Evolutionary conservation across 2,888 invertebrate species (phyloP).

Genomic region (Leptothorax acervorum): DNA sequence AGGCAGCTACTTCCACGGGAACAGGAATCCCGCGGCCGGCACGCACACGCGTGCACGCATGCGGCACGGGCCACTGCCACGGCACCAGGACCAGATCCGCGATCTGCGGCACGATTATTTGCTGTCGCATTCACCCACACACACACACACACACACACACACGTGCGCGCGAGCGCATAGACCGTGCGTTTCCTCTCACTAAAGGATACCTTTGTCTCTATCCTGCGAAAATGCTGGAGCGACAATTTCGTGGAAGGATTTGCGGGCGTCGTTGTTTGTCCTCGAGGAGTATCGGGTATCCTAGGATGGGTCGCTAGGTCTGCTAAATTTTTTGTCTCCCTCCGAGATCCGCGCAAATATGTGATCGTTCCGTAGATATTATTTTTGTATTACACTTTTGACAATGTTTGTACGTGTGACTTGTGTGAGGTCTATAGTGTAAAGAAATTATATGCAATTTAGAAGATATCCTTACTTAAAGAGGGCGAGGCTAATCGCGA

Average conservation of each 20-base stretch:
- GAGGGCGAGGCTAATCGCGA: neutral
- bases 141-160: too few species aligned
- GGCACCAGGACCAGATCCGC: conserved; percentile 65
- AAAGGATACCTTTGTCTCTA: conserved; percentile 37
- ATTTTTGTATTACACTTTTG: neutral
- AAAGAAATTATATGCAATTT: neutral
- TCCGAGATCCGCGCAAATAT: neutral
- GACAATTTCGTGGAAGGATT: conserved; percentile 53
- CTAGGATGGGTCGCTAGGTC: conserved; percentile 13
- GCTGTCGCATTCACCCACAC: conserved; percentile 16
- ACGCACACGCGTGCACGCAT: conserved; percentile 38
- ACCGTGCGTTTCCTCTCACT: conserved; percentile 73
- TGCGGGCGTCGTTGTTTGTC: conserved; percentile 54
- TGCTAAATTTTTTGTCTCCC: conserved; percentile 1
- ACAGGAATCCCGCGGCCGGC: conserved; percentile 73
- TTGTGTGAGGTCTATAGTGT: neutral
- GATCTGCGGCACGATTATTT: conserved; percentile 72
- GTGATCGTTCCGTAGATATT: neutral
- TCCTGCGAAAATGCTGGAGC: conserved; percentile 21
- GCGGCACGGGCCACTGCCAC: conserved; percentile 54
- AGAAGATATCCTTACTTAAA: neutral
- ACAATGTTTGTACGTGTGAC: neutral
- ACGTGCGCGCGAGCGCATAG: neutral
- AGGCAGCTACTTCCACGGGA: conserved; percentile 80
- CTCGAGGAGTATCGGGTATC: conserved; percentile 40